Percentiles rank a stretch among this genome's conserved stretches.
These are phyloP conservation scores for Cantharis lateralis DNA, from an alignment of 2,888 invertebrate species.

Conservation along the genomic window DNA sequence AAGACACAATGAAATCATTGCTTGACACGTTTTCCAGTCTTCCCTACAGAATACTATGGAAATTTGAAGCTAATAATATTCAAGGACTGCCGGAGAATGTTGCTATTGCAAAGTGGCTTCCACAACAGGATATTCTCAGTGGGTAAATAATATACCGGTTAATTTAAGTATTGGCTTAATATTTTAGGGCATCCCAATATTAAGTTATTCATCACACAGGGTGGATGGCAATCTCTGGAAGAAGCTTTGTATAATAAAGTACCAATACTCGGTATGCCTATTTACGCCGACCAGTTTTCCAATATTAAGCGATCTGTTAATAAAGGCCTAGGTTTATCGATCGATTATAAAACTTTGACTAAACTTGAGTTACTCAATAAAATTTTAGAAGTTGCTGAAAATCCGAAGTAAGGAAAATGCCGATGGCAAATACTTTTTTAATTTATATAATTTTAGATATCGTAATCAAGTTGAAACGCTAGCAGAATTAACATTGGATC, in stretches of 20 bases:
- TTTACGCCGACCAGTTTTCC: neutral
- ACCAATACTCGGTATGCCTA: neutral
- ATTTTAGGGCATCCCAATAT: neutral
- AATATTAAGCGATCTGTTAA: neutral
- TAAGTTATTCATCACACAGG: neutral
- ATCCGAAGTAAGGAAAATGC: neutral
- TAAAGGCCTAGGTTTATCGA: neutral
- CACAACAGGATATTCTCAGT: slow-evolving; percentile 14
- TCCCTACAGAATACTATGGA: slow-evolving; percentile 46
- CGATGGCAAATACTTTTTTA: neutral
- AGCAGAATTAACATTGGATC: neutral
- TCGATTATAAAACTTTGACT: neutral
- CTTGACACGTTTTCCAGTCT: slow-evolving; percentile 42
- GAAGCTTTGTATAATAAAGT: neutral
- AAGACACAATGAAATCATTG: slow-evolving; percentile 36
- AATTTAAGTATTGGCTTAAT: neutral
- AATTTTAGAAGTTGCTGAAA: neutral
- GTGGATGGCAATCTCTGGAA: neutral
- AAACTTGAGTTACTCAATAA: neutral
- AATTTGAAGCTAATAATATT: slow-evolving; percentile 41
- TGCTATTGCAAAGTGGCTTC: slow-evolving; percentile 10
- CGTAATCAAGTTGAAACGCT: neutral
- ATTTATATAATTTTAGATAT: neutral
- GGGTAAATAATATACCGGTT: neutral
- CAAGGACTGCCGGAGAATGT: slow-evolving; percentile 41